Base-by-base conservation (phyloP, 2,888 invertebrate genomes). In the Pinctada fucata region DNA sequence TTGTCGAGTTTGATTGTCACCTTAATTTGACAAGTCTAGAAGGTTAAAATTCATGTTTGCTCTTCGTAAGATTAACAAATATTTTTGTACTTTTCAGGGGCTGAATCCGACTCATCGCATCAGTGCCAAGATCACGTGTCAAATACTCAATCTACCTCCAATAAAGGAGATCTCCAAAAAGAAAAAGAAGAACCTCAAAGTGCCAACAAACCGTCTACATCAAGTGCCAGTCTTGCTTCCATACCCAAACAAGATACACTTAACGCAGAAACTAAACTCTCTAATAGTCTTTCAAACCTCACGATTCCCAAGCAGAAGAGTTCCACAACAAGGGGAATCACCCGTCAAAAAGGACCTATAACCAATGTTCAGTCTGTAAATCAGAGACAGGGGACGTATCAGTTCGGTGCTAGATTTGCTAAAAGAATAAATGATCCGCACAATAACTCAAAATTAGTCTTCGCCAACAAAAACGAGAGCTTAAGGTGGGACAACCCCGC, bases 401-500 rank as follows among this genome's bases (percentile, higher is more conserved):
- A 85, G 75, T 67, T 77, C 50, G 76, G 75, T 78, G 82, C 84
- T 81, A 78, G 82, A 82, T 79, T 82, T 77, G 76, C 81, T 75
- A 75, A 67, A 31, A 78, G 58, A 73, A 63, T 48, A n/a, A 69
- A 48, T n/a, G 49, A 16, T 8, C 58, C 47, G 2, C 50, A 68
- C 31, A n/a, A 63, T 6, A 69, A 48, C n/a, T 65, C 70, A 63
- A 52, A 16, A 45, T 2, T 50, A 8, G 65, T 68, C 63, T 47
- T 16, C 47, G 16, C 31, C 10, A 66, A 13, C 8, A 79, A 72
- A 31, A 83, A 78, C 63, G 88, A 89, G 78, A 90, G 90, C 80
- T 82, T 91, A 51, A 82, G 91, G 45, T 91, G 91, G 91, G 90
- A 91, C 72, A 81, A 85, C 79, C 83, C 79, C 8, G 72, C 88